phyloP scores from a whole-genome alignment of 1,140 invertebrate genomes.

The Trichonephila clavipes region DNA sequence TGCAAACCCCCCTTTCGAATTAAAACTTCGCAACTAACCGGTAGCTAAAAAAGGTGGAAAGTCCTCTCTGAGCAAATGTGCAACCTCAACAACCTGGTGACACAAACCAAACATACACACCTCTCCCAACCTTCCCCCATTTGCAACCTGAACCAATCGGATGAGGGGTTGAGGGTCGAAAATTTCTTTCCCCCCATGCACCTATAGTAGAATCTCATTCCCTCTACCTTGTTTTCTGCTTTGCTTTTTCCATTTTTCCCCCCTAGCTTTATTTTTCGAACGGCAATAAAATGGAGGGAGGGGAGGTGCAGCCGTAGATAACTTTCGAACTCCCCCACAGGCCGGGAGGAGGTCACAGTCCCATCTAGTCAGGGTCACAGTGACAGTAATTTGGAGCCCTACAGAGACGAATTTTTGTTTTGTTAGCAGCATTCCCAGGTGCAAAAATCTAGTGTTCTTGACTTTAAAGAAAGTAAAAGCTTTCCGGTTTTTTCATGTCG shows the following conservation, averaged over 20 bases:
- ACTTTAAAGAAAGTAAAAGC: not conserved
- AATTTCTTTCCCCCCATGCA: slow-evolving; percentile 29
- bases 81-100: slow-evolving; percentile 40
- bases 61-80: not conserved
- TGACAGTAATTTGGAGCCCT: not conserved
- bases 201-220: slow-evolving; percentile 44
- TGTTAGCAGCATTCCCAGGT: slow-evolving; percentile 52
- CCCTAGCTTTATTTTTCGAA: not conserved
- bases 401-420: not conserved
- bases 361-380: slow-evolving; percentile 41
- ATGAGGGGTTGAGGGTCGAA: not conserved
- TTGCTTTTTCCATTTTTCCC: not conserved
- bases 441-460: not conserved
- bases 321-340: not conserved
- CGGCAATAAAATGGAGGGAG: slow-evolving; percentile 7
- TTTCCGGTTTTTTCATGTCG: no score
- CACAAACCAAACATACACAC: slow-evolving; percentile 48
- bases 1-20: not conserved
- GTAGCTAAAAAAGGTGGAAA: not conserved
- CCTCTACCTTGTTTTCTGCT: not conserved
- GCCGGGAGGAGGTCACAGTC: slow-evolving; percentile 6
- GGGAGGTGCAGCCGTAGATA: slow-evolving; percentile 33
- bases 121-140: not conserved
- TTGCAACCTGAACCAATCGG: slow-evolving; percentile 48
- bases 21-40: not conserved